Conservation (phyloP, 2,113 vertebrate species). For the Leptosomus discolor region DNA sequence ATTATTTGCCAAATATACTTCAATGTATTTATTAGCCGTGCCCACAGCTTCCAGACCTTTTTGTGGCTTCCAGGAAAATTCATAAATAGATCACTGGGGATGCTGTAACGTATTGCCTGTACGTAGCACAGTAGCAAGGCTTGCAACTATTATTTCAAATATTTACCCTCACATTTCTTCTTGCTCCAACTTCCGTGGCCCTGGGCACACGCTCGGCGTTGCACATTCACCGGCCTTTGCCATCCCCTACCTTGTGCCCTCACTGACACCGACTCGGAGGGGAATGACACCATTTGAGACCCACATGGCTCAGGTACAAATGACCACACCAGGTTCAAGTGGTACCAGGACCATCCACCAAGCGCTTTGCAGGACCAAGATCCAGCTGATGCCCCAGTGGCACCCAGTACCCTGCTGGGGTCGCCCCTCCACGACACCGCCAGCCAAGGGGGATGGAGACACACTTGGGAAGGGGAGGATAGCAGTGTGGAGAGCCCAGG, state of each 20-base stretch:
- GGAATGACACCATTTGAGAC: background rate
- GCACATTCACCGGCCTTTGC: background rate
- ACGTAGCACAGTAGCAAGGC: background rate
- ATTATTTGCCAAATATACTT: conserved; percentile 45
- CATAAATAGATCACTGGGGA: background rate
- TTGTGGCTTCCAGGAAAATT: conserved; percentile 35
- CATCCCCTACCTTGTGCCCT: background rate
- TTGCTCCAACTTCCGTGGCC: background rate
- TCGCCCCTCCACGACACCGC: accelerated
- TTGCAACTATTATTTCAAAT: background rate
- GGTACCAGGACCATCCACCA: background rate
- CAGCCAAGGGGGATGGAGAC: background rate
- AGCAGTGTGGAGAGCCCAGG: background rate
- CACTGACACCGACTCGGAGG: accelerated
- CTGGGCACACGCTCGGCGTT: accelerated
- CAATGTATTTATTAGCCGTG: background rate
- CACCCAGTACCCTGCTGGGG: accelerated
- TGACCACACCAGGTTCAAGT: background rate
- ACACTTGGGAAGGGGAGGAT: background rate
- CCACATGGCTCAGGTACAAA: background rate
- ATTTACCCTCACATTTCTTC: accelerated
- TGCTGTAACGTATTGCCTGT: background rate
- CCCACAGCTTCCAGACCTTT: conserved; percentile 38
- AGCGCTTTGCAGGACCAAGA: background rate
- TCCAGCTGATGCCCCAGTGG: background rate